Conservation (phyloP, 2,888 invertebrate species). For the Automeris io region DNA sequence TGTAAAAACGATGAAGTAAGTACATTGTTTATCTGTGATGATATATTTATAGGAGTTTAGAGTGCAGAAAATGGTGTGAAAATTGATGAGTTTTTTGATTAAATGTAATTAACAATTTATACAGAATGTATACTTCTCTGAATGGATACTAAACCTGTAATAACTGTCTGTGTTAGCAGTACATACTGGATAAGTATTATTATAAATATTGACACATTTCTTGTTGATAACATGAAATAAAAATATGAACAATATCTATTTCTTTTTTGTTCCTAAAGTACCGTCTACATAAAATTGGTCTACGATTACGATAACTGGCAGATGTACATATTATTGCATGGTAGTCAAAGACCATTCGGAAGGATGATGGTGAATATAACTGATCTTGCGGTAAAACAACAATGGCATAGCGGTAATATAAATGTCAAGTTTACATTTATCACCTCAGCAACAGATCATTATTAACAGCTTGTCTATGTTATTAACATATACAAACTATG, state of each 20-base stretch:
- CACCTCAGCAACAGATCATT: too few relatives aligned
- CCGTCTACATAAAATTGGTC: too few relatives aligned
- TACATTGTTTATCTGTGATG: conserved; percentile 73
- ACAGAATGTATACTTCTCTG: conserved; percentile 45
- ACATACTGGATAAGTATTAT: conserved; percentile 71
- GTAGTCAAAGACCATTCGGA: too few relatives aligned
- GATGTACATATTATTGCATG: too few relatives aligned
- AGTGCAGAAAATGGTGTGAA: conserved; percentile 45
- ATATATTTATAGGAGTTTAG: conserved; percentile 57
- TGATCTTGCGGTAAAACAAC: too few relatives aligned
- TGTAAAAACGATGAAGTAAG: conserved; percentile 62
- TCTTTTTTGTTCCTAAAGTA: neutral
- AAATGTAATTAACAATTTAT: conserved; percentile 46
- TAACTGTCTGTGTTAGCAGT: conserved; percentile 59
- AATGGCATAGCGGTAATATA: too few relatives aligned
- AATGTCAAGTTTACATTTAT: too few relatives aligned
- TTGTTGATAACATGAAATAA: conserved; percentile 69
- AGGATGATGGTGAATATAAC: too few relatives aligned
- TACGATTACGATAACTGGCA: too few relatives aligned
- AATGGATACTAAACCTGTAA: conserved; percentile 53
- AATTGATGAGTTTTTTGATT: conserved; percentile 37
- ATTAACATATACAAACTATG: too few relatives aligned
- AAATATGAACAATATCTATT: conserved; percentile 45
- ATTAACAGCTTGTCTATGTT: too few relatives aligned
- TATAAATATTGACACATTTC: conserved; percentile 69